Conservation (phyloP, 1,140 invertebrate species). For the Drosophila insularis region DNA sequence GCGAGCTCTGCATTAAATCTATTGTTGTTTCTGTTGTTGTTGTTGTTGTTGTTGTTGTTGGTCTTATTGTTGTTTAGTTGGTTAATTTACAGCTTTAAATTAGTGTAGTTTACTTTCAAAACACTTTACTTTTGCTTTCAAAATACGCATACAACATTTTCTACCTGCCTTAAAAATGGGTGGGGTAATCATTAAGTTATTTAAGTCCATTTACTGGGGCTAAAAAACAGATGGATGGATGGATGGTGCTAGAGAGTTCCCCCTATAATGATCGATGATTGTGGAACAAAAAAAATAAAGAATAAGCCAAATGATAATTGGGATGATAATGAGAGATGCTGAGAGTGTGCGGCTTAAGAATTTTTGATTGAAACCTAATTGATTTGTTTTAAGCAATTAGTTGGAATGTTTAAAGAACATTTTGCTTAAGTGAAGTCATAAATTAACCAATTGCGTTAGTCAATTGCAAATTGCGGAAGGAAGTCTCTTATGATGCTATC, state of each 20-base stretch:
- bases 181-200: slow-evolving; percentile 69
- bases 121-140: slow-evolving; percentile 81
- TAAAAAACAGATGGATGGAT: not conserved
- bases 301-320: not conserved
- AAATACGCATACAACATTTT: slow-evolving; percentile 57
- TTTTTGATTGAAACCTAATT: not conserved
- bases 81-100: slow-evolving; percentile 80
- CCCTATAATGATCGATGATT: slow-evolving; percentile 1
- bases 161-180: slow-evolving; percentile 45
- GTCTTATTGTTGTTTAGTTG: slow-evolving; percentile 64
- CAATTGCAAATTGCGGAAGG: not conserved
- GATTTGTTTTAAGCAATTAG: slow-evolving; percentile 4
- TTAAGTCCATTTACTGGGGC: slow-evolving; percentile 46
- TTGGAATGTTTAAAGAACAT: slow-evolving; percentile 1
- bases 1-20: slow-evolving; percentile 39
- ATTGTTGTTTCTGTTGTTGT: not conserved
- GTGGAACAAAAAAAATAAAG: not conserved
- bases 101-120: slow-evolving; percentile 80
- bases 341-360: not conserved
- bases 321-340: not conserved
- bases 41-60: not conserved
- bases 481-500: not conserved
- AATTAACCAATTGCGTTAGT: not conserved
- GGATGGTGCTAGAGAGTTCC: not conserved
- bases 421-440: not conserved